phyloP scores from a whole-genome alignment of 2,113 vertebrate genomes.

The Dipodomys stephensi region DNA sequence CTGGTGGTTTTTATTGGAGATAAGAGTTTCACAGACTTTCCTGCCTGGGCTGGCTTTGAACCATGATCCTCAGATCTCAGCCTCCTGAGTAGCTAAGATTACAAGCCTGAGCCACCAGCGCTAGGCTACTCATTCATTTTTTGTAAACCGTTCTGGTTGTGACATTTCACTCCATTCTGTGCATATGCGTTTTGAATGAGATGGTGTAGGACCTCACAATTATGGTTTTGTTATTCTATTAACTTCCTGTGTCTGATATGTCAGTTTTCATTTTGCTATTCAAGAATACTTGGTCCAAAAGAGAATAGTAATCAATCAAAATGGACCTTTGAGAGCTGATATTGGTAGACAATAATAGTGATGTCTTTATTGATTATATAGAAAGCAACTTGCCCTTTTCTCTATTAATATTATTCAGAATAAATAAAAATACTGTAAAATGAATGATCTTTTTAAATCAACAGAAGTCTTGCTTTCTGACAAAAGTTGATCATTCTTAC shows the following conservation, averaged over 20 bases:
- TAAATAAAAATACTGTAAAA: background rate
- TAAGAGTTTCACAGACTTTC: no score
- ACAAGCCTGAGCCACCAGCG: no score
- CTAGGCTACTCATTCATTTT: background rate
- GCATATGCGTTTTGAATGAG: constrained; percentile 27
- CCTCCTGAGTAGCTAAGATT: no score
- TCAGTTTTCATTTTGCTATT: background rate
- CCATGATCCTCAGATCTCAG: no score
- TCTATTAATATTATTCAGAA: background rate
- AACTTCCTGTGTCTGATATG: background rate
- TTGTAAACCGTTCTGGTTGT: background rate
- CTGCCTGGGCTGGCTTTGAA: no score
- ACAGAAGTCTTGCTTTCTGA: background rate
- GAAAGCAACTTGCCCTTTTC: background rate
- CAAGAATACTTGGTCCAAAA: background rate
- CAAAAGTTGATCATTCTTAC: background rate
- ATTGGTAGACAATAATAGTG: background rate
- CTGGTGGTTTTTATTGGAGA: no score
- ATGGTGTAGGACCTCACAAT: background rate
- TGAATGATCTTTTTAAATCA: background rate
- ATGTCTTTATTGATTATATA: background rate
- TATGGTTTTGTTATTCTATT: background rate
- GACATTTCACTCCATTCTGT: background rate
- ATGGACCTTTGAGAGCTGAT: background rate
- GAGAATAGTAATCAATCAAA: background rate